Evolutionary conservation across 2,113 vertebrate genomes (phyloP).

Genomic region (Pelmatolapia mariae): DNA sequence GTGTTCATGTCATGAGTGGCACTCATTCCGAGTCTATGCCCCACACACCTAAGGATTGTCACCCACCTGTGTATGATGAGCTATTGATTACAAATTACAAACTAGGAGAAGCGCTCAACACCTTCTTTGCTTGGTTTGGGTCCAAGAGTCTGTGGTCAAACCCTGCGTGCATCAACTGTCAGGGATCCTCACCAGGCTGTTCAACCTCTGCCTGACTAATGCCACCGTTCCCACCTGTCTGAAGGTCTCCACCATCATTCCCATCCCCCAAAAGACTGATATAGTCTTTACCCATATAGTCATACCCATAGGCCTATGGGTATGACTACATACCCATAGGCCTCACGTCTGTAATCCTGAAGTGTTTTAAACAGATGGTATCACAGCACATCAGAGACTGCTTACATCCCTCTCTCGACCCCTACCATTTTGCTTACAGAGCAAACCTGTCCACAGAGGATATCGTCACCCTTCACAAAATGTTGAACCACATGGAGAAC

Average conservation of each 20-base stretch:
- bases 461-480: not conserved
- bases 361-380: not conserved
- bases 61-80: not conserved
- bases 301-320: too few relatives aligned
- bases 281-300: too few relatives aligned
- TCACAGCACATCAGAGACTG: not conserved
- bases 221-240: not conserved
- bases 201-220: not conserved
- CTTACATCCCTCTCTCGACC: not conserved
- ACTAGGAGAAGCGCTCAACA: not conserved
- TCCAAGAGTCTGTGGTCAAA: not conserved
- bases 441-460: not conserved
- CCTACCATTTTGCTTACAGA: not conserved
- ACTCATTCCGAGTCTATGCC: not conserved
- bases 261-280: not conserved
- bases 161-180: not conserved
- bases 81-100: not conserved
- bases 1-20: not conserved
- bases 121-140: not conserved
- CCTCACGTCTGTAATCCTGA: not conserved
- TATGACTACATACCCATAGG: not conserved
- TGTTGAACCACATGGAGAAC: not conserved
- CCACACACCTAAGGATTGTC: fast-evolving
- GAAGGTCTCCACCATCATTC: not conserved
- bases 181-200: not conserved